A percentile compares a stretch with the other conserved stretches of the same genome.
Conservation (phyloP, 92 coral and sea anemone species). For the Paramuricea clavata region DNA sequence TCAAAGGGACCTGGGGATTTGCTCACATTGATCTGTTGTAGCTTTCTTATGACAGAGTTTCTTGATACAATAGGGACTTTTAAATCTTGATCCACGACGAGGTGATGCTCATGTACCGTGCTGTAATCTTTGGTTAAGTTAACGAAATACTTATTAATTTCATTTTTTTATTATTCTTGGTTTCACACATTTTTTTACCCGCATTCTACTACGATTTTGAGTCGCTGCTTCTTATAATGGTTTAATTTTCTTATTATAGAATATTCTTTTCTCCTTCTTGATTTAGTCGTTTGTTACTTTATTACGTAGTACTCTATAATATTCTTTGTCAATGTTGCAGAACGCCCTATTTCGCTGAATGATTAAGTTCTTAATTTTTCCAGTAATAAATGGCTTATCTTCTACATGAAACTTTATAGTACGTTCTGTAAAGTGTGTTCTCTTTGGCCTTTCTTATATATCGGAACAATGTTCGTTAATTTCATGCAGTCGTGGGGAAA, state of each 20-base stretch:
- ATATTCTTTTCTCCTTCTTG: conserved; percentile 2
- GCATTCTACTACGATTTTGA: neutral
- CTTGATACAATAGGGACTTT: conserved; percentile 10
- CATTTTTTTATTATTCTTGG: neutral
- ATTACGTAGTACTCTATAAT: neutral
- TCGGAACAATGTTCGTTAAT: too few relatives aligned
- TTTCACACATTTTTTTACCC: neutral
- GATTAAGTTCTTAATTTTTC: neutral
- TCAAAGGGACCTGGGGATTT: conserved; percentile 32
- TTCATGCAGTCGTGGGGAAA: too few relatives aligned
- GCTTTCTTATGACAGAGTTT: neutral
- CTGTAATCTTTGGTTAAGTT: conserved; percentile 18
- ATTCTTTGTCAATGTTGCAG: neutral
- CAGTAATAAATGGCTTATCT: conserved; percentile 13
- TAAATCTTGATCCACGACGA: conserved; percentile 7
- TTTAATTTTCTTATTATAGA: neutral
- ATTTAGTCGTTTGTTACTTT: neutral
- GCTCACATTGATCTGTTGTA: neutral
- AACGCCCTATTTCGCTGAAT: neutral
- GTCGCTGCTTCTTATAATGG: neutral
- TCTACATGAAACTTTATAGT: neutral
- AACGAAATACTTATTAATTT: conserved; percentile 14
- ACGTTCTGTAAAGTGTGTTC: neutral
- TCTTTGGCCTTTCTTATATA: too few relatives aligned
- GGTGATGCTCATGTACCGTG: conserved; percentile 3